Percentiles rank a stretch among this genome's conserved stretches.
These are phyloP conservation scores for Prosopocoilus inquinatus DNA, from an alignment of 2,888 invertebrate genomes.

Conservation along the genomic window DNA sequence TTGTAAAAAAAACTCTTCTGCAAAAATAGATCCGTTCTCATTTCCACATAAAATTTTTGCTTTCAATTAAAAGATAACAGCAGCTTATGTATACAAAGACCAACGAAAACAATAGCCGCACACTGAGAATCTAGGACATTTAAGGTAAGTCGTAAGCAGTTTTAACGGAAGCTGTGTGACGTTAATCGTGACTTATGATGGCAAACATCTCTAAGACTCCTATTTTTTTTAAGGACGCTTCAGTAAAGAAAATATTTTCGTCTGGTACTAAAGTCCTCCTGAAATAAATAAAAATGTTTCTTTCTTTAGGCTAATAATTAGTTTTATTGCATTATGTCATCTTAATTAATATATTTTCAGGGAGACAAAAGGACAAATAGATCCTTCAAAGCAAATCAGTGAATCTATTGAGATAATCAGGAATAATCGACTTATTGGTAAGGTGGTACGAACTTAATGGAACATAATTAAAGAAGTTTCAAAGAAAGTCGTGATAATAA, in stretches of 20 bases:
- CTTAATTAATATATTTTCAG: too few relatives aligned
- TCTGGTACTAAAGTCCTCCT: too few relatives aligned
- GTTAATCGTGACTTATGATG: constrained; percentile 47
- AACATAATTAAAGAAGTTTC: constrained; percentile 37
- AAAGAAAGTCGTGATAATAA: constrained; percentile 35
- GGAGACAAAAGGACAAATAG: too few relatives aligned
- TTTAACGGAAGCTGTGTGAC: constrained; percentile 41
- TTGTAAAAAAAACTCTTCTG: too few relatives aligned
- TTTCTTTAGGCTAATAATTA: too few relatives aligned
- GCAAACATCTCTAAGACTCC: constrained; percentile 30
- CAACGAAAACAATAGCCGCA: constrained; percentile 28
- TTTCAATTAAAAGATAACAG: too few relatives aligned
- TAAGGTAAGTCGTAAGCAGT: constrained; percentile 38
- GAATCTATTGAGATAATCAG: constrained; percentile 21
- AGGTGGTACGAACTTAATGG: constrained; percentile 40
- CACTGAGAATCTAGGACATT: constrained; percentile 28
- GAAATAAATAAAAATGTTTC: too few relatives aligned
- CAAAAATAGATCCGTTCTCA: too few relatives aligned
- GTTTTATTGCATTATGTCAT: too few relatives aligned
- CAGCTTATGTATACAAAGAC: constrained; percentile 1
- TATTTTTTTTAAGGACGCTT: constrained; percentile 13
- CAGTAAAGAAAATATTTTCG: too few relatives aligned
- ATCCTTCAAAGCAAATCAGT: too few relatives aligned
- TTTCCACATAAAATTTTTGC: too few relatives aligned
- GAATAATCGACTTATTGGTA: constrained; percentile 39